Conservation (phyloP, 2,797 vertebrate genomes). For the Distichodus sexfasciatus region DNA sequence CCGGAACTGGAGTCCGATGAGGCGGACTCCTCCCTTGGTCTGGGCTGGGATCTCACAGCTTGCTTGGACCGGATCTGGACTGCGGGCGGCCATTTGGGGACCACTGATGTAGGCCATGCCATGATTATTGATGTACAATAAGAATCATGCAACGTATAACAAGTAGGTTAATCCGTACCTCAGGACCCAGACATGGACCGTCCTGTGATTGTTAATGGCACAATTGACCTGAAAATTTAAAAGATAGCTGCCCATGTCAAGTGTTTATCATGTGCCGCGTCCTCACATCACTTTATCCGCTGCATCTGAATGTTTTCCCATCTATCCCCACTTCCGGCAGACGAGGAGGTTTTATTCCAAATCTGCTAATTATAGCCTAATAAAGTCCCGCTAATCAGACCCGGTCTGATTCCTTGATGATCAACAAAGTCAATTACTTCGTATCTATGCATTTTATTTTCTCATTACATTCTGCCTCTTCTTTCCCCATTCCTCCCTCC, state of each 20-base stretch:
- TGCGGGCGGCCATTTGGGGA: too few relatives aligned
- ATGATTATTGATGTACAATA: slow-evolving; percentile 4
- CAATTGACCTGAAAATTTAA: not conserved
- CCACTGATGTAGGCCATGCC: slow-evolving; percentile 4
- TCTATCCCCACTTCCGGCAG: slow-evolving; percentile 24
- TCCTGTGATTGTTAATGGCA: not conserved
- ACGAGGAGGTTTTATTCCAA: slow-evolving; percentile 56
- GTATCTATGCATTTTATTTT: slow-evolving; percentile 78
- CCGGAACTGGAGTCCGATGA: too few relatives aligned
- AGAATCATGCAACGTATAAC: not conserved
- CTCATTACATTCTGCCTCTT: slow-evolving; percentile 67
- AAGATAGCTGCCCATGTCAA: not conserved
- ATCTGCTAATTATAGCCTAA: slow-evolving; percentile 74
- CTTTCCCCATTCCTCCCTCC: slow-evolving; percentile 42
- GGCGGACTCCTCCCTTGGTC: too few relatives aligned
- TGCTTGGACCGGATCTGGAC: too few relatives aligned
- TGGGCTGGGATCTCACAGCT: too few relatives aligned
- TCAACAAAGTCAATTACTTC: slow-evolving; percentile 75
- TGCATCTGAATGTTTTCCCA: not conserved
- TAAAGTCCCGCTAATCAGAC: slow-evolving; percentile 74
- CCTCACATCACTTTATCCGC: not conserved
- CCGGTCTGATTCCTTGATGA: slow-evolving; percentile 68
- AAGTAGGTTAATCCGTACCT: not conserved
- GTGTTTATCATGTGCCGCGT: too few relatives aligned
- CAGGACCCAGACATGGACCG: not conserved